Base-by-base conservation (phyloP, 35 echinoderm and acorn worm genomes). In the Eucidaris tribuloides region DNA sequence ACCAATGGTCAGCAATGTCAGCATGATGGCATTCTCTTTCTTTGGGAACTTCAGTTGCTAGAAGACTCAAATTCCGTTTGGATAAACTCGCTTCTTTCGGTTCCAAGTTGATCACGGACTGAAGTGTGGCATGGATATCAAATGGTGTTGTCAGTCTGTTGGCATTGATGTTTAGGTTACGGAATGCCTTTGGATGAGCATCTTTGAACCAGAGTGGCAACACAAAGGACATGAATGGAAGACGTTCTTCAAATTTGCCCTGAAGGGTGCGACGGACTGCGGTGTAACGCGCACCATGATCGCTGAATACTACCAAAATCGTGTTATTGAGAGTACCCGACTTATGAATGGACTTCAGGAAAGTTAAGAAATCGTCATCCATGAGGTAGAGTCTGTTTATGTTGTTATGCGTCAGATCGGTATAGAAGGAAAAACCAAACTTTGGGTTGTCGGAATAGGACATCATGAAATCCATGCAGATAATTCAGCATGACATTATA, bases 191-290 rank as follows among this genome's bases (percentile, higher is more conserved):
- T 5, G 88, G 88, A 22, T 84, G 43, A 1, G 18, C 59, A 13
- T 54, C 33, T 37, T 36, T 65, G 5, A 91, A 61, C 64, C 64
- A 76, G 19, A 78, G 18, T 6, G 88, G 88, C 5, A 91, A 3
- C 6, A 58, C 33, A 7, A 91, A 65, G 1, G 88, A 83, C 81
- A 91, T 65, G 24, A 83, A 91, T 3, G 88, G 88, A 24, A 91
- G 57, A 14, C 88, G 68, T 35, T 91, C 88, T 68, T 91, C 88
- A 3, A 91, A 46, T 62, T 83, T 91, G 22, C 88, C 88, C 52
- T 91, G 88, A 27, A 91, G 55, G 7, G 88, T 84, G 3, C 45
- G 13, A 28, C 88, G 81, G 2, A 91, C 82, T 7, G 19, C 37
- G 3, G 49, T 79, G 45, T 91, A 91, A 4, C 88, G 46, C 5